phyloP scores from a whole-genome alignment of 2,113 vertebrate species.

The Clarias magur region DNA sequence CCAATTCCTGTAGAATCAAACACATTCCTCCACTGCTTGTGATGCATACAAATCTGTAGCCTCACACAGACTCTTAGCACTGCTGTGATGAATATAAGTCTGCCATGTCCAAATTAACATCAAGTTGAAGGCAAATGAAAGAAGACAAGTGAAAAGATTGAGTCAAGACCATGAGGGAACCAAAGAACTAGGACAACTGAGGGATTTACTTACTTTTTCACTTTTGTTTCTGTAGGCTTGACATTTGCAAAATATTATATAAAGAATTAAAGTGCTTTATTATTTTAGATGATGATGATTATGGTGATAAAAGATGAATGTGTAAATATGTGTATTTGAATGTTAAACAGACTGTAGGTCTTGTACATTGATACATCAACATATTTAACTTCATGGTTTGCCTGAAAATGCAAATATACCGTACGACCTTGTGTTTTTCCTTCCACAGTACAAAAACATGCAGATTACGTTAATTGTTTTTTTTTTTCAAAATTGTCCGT shows the following conservation, averaged over 20 bases:
- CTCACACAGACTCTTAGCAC: constrained; percentile 33
- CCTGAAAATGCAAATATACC: neutral
- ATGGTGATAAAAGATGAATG: neutral
- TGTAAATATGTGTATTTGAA: neutral
- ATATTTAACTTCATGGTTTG: neutral
- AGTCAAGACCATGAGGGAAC: neutral
- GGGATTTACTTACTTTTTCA: too few species aligned
- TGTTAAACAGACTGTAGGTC: neutral
- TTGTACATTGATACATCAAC: neutral
- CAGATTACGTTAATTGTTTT: too few species aligned
- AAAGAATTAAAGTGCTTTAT: neutral
- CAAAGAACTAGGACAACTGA: neutral
- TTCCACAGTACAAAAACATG: too few species aligned
- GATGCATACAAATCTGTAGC: constrained; percentile 49
- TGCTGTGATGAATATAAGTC: constrained; percentile 49
- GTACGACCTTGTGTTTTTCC: too few species aligned
- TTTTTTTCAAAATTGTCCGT: too few species aligned
- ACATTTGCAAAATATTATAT: neutral
- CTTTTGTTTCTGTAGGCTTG: too few species aligned
- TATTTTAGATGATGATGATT: neutral
- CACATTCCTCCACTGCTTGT: constrained; percentile 31
- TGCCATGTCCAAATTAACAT: constrained; percentile 23
- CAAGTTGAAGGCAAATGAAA: constrained; percentile 17
- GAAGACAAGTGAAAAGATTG: constrained; percentile 3
- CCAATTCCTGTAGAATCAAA: constrained; percentile 56